Evolutionary conservation across 1,140 invertebrate species (phyloP).

Genomic region (Copidosoma floridanum): DNA sequence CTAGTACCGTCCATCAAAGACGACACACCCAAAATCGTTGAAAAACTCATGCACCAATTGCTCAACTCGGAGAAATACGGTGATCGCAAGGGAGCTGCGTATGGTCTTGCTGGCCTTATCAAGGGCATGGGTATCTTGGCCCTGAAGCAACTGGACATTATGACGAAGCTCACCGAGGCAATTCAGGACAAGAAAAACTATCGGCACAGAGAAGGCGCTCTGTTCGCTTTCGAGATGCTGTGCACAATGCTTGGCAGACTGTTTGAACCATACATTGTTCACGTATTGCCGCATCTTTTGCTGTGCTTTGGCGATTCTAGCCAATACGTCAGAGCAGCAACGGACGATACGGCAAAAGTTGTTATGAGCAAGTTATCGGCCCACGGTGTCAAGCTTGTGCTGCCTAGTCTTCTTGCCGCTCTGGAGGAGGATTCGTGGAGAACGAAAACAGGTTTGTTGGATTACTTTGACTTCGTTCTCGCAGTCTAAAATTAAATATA

Average conservation of each 20-base stretch:
- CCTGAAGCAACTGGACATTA: conserved; percentile 93
- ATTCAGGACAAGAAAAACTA: conserved; percentile 98
- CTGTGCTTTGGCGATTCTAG: conserved; percentile 95
- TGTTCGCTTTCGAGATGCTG: conserved; percentile 97
- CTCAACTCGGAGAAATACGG: conserved; percentile 95
- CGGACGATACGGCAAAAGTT: conserved; percentile 91
- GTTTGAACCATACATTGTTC: conserved; percentile 98
- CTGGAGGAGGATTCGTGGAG: conserved; percentile 98
- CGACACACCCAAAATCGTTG: conserved; percentile 83
- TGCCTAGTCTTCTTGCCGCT: conserved; percentile 87
- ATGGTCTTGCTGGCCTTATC: conserved; percentile 84
- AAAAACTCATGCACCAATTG: conserved; percentile 83
- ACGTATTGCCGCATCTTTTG: conserved; percentile 91
- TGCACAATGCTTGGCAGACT: conserved; percentile 91
- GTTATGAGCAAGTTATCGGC: conserved; percentile 96
- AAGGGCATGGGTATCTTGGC: conserved; percentile 96
- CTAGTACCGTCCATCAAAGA: conserved; percentile 89
- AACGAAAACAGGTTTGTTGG: conserved; percentile 84
- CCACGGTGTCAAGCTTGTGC: conserved; percentile 94
- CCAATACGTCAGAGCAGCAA: conserved; percentile 87
- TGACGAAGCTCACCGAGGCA: conserved; percentile 89
- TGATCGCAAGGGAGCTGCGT: conserved; percentile 90
- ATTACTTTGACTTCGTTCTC: background rate
- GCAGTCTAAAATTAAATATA: background rate
- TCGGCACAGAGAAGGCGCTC: conserved; percentile 87